A percentile compares a stretch with the other conserved stretches of the same genome.
Conservation (phyloP, 1,140 invertebrate genomes). For the Drosophila mauritiana region DNA sequence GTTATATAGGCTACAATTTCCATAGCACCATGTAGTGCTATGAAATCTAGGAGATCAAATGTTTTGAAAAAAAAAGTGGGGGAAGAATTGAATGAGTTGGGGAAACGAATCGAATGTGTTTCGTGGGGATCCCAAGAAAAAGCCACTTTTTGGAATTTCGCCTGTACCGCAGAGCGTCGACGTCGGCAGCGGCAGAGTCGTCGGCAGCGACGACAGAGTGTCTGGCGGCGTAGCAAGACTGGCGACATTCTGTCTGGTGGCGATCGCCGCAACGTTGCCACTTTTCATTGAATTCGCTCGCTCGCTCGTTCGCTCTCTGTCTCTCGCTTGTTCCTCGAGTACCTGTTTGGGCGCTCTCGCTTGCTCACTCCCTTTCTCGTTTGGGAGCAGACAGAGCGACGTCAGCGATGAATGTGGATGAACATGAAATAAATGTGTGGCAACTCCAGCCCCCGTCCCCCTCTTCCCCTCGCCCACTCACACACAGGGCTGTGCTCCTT, state of each 20-base stretch:
- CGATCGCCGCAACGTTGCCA: slow-evolving; percentile 90
- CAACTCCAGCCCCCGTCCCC: slow-evolving; percentile 3
- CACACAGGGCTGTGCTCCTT: neutral
- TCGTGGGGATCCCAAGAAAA: neutral
- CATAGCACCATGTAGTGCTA: too few relatives aligned
- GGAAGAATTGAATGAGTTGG: too few relatives aligned
- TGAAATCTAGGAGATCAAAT: too few relatives aligned
- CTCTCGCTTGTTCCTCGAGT: slow-evolving; percentile 5
- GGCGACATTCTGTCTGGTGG: slow-evolving; percentile 95
- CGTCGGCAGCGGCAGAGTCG: slow-evolving; percentile 16
- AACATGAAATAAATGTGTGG: slow-evolving; percentile 26
- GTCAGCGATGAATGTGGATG: slow-evolving; percentile 57
- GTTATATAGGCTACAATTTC: too few relatives aligned
- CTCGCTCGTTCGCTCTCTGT: slow-evolving; percentile 2
- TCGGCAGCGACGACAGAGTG: slow-evolving; percentile 87
- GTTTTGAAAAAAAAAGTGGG: neutral
- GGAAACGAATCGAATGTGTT: slow-evolving; percentile 15
- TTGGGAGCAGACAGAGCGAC: slow-evolving; percentile 62
- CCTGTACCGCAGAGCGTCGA: slow-evolving; percentile 9
- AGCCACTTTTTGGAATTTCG: slow-evolving; percentile 11
- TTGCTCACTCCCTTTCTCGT: slow-evolving; percentile 1
- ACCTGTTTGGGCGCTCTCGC: slow-evolving; percentile 24
- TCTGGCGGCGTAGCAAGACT: slow-evolving; percentile 88
- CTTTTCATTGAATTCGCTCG: slow-evolving; percentile 75
- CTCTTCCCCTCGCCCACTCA: neutral